phyloP scores from a whole-genome alignment of 2,888 invertebrate genomes.

The Drosophila rellima region DNA sequence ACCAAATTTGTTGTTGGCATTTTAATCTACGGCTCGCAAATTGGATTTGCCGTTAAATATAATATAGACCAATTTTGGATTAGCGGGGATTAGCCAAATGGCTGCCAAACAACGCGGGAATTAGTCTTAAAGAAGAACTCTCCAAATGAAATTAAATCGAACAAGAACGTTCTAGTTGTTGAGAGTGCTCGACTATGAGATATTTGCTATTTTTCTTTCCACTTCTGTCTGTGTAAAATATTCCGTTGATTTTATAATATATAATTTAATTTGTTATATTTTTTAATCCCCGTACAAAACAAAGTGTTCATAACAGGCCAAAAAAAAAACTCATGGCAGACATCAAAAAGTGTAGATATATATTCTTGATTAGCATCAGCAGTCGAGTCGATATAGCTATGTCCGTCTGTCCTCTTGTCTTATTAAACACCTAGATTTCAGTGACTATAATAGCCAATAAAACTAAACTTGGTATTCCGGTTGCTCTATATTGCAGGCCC shows the following conservation, averaged over 20 bases:
- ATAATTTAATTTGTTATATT: neutral
- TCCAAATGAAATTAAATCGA: conserved; percentile 41
- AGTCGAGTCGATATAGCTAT: too few species aligned
- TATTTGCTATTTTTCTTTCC: neutral
- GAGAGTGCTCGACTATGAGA: neutral
- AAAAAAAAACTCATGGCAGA: too few species aligned
- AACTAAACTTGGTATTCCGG: too few species aligned
- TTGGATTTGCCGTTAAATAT: conserved; percentile 68
- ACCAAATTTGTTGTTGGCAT: conserved; percentile 58
- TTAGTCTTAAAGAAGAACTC: conserved; percentile 20
- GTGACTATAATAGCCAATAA: too few species aligned
- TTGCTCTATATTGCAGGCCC: too few species aligned
- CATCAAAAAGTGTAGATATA: too few species aligned
- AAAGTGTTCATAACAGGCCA: too few species aligned
- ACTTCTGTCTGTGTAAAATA: neutral
- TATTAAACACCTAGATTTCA: too few species aligned
- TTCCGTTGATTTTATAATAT: neutral
- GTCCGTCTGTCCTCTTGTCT: too few species aligned
- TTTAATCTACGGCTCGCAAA: conserved; percentile 69
- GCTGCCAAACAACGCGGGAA: conserved; percentile 26
- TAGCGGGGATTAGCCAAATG: conserved; percentile 68
- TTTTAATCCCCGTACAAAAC: neutral
- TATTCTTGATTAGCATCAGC: too few species aligned
- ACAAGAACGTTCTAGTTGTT: neutral
- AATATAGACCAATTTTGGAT: conserved; percentile 61